These are phyloP conservation scores for Onychostoma macrolepis DNA, from an alignment of 2,113 vertebrate genomes.

Conservation along the genomic window DNA sequence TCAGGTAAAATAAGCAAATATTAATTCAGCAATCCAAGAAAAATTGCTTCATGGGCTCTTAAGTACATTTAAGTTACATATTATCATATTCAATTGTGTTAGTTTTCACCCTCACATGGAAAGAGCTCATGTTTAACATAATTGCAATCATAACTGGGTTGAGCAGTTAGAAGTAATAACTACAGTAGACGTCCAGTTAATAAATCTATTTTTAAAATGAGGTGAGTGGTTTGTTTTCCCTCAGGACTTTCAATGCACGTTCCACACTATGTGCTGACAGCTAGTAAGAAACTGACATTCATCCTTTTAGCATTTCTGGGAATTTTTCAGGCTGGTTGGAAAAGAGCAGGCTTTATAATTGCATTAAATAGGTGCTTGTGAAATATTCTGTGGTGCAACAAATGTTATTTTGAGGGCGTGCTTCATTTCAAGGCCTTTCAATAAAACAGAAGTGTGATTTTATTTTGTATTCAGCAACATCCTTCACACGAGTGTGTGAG, in stretches of 20 bases:
- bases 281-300: not conserved
- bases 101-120: not conserved
- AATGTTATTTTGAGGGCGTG: not conserved
- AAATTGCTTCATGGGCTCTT: not conserved
- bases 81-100: not conserved
- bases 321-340: not conserved
- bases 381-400: not conserved
- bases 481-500: not conserved
- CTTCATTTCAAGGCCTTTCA: slow-evolving; percentile 18
- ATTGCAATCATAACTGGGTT: not conserved
- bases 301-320: not conserved
- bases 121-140: not conserved
- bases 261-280: not conserved
- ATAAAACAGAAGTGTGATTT: not conserved
- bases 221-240: not conserved
- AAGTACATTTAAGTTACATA: not conserved
- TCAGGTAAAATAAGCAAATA: not conserved
- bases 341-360: not conserved
- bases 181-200: not conserved
- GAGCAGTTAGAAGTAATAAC: not conserved
- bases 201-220: not conserved
- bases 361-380: not conserved
- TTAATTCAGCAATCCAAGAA: not conserved
- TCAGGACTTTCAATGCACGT: not conserved
- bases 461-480: slow-evolving; percentile 1